Percentiles rank a stretch among this genome's conserved stretches.
phyloP scores from a whole-genome alignment of 2,888 invertebrate genomes.

The Cheiracanthium punctorium region DNA sequence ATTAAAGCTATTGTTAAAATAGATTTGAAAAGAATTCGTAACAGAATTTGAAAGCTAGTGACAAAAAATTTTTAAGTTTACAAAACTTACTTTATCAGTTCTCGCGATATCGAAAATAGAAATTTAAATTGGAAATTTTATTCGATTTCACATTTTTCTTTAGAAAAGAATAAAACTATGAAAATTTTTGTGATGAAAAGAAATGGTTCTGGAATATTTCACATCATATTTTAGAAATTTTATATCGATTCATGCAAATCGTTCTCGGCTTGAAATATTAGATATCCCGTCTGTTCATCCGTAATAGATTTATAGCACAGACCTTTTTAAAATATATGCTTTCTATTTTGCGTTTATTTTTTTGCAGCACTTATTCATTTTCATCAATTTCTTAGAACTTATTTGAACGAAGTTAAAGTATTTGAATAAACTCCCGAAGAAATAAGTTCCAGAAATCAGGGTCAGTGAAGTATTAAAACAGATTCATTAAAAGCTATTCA shows the following conservation, averaged over 20 bases:
- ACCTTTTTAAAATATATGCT: not conserved
- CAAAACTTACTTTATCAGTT: not conserved
- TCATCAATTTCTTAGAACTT: not conserved
- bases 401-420: not conserved
- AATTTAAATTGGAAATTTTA: slow-evolving; percentile 7
- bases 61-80: not conserved
- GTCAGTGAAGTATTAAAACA: too few relatives aligned
- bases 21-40: too few relatives aligned
- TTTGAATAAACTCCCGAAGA: too few relatives aligned
- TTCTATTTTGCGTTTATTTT: too few relatives aligned
- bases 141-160: not conserved
- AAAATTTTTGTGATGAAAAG: not conserved
- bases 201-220: slow-evolving; percentile 1
- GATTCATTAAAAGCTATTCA: too few relatives aligned
- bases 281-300: not conserved
- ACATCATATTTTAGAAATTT: not conserved
- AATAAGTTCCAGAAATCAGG: too few relatives aligned
- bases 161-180: not conserved
- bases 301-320: not conserved
- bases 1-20: too few relatives aligned
- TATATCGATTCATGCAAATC: slow-evolving; percentile 14
- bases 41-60: too few relatives aligned
- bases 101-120: not conserved
- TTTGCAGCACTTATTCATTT: not conserved
- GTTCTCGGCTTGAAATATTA: not conserved